phyloP scores from a whole-genome alignment of 2,888 invertebrate genomes.

The Aporophyla nigra region DNA sequence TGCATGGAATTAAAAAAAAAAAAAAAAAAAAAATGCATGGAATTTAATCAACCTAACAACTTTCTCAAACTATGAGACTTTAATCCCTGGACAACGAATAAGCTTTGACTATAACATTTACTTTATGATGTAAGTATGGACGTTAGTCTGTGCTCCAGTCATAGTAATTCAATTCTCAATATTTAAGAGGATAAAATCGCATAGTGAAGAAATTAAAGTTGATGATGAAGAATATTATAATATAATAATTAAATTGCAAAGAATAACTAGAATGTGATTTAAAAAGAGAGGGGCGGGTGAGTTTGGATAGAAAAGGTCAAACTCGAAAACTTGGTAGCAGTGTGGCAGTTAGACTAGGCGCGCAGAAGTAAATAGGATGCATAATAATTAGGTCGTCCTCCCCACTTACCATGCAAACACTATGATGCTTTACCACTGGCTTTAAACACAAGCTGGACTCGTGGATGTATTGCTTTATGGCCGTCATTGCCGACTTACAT shows the following conservation, averaged over 20 bases:
- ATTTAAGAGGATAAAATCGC: background rate
- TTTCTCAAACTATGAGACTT: background rate
- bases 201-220: background rate
- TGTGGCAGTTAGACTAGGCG: slow-evolving; percentile 43
- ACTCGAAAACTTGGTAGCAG: slow-evolving; percentile 45
- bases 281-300: background rate
- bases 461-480: slow-evolving; percentile 69
- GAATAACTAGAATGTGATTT: background rate
- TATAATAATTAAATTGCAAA: background rate
- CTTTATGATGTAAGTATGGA: background rate
- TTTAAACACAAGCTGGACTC: slow-evolving; percentile 78
- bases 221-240: background rate
- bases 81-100: background rate
- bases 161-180: background rate
- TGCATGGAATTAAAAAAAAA: background rate
- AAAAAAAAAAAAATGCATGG: no score
- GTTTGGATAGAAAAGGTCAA: background rate
- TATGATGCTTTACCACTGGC: slow-evolving; percentile 79
- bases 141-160: background rate
- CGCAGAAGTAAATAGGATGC: slow-evolving; percentile 44
- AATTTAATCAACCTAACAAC: background rate
- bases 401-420: slow-evolving; percentile 79
- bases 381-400: slow-evolving; percentile 22
- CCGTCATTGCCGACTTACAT: slow-evolving; percentile 71
- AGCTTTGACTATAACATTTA: background rate